A percentile compares a stretch with the other conserved stretches of the same genome.
These are phyloP conservation scores for Sebastes elongatus DNA, from an alignment of 2,797 vertebrate genomes.

Conservation along the genomic window DNA sequence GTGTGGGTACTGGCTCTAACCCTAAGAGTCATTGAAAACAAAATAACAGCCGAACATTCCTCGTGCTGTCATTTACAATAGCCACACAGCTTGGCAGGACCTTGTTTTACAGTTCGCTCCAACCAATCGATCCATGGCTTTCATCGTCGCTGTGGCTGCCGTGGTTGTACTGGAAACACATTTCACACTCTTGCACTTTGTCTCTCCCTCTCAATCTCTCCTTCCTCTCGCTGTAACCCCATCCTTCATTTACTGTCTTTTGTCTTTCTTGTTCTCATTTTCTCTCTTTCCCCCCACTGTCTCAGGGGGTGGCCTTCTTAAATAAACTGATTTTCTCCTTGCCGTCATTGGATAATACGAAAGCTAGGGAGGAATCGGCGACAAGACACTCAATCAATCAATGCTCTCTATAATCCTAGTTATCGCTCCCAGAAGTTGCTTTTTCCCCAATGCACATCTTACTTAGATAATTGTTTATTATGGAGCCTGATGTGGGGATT, in stretches of 20 bases:
- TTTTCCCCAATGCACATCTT: slow-evolving; percentile 31
- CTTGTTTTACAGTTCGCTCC: slow-evolving; percentile 76
- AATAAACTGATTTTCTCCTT: slow-evolving; percentile 79
- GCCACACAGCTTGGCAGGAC: slow-evolving; percentile 64
- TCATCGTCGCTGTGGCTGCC: slow-evolving; percentile 59
- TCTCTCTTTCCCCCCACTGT: slow-evolving; percentile 33
- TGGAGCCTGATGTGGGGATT: slow-evolving; percentile 64
- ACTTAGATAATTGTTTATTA: slow-evolving; percentile 77
- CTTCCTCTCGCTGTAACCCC: not conserved
- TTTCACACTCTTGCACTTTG: slow-evolving; percentile 47
- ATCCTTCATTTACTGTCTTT: slow-evolving; percentile 36
- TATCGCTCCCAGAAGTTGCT: slow-evolving; percentile 55
- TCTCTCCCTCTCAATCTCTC: slow-evolving; percentile 15
- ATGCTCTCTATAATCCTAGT: slow-evolving; percentile 50
- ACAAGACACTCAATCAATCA: slow-evolving; percentile 70
- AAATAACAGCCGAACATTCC: slow-evolving; percentile 66
- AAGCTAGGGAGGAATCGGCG: slow-evolving; percentile 66
- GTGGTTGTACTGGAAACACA: slow-evolving; percentile 59
- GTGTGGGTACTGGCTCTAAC: slow-evolving; percentile 60
- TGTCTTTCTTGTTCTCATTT: slow-evolving; percentile 42
- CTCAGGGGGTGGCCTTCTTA: slow-evolving; percentile 56
- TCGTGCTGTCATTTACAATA: slow-evolving; percentile 75
- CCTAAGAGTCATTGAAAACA: slow-evolving; percentile 70
- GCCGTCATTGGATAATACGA: slow-evolving; percentile 67
- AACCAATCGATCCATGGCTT: slow-evolving; percentile 77